A percentile compares a stretch with the other conserved stretches of the same genome.
These are phyloP conservation scores for Clarias laeviceps DNA, from an alignment of 2,797 vertebrate genomes.

Conservation along the genomic window DNA sequence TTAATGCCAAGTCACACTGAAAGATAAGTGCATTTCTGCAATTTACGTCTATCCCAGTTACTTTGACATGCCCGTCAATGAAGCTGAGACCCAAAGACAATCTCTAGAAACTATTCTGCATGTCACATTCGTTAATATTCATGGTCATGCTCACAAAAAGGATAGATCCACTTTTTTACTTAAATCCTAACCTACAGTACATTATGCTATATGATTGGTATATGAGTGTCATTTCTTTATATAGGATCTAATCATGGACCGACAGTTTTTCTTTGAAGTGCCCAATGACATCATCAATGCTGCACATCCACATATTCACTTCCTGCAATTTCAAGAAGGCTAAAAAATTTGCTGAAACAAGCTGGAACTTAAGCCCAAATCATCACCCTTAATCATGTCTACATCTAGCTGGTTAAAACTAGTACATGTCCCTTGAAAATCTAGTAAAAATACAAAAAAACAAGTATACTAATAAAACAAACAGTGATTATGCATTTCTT, in stretches of 20 bases:
- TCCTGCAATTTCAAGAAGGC: not conserved
- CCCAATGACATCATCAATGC: not conserved
- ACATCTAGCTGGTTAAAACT: not conserved
- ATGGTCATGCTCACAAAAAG: not conserved
- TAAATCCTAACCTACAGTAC: not conserved
- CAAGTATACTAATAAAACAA: too few relatives aligned
- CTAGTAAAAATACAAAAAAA: not conserved
- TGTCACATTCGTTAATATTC: not conserved
- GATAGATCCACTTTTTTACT: not conserved
- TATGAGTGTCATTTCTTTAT: not conserved
- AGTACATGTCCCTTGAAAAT: not conserved
- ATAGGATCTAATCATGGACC: not conserved
- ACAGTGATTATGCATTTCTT: not conserved
- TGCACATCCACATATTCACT: not conserved
- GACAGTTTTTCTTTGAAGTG: not conserved
- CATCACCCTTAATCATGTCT: not conserved
- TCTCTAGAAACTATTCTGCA: not conserved
- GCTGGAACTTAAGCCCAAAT: not conserved
- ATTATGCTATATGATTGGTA: not conserved
- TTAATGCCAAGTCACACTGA: conserved; percentile 13
- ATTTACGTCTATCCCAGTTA: not conserved
- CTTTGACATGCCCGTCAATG: not conserved
- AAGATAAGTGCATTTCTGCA: not conserved
- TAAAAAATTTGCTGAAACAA: not conserved
- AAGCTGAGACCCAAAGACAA: conserved; percentile 4